phyloP scores from a whole-genome alignment of 1,140 invertebrate genomes.

The Mycetomoellerius zeteki region DNA sequence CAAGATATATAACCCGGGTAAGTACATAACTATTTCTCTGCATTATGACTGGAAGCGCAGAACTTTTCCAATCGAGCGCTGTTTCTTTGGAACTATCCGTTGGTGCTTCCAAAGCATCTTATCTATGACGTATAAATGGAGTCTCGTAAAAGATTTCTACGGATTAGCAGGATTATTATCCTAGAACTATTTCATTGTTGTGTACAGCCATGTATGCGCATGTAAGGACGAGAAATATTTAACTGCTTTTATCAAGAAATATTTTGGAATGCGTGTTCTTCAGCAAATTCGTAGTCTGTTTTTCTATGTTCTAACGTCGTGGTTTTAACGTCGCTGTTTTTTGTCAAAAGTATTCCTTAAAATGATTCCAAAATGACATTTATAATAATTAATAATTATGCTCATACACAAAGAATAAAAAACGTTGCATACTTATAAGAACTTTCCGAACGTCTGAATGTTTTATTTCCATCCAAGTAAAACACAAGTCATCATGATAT shows the following conservation, averaged over 20 bases:
- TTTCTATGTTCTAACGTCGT: not conserved
- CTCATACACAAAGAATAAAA: not conserved
- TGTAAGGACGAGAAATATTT: not conserved
- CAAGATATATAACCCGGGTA: conserved; percentile 40
- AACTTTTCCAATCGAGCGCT: conserved; percentile 71
- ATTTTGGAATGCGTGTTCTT: not conserved
- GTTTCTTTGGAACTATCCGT: conserved; percentile 15
- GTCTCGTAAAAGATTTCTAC: conserved; percentile 12
- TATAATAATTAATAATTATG: not conserved
- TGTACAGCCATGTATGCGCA: not conserved
- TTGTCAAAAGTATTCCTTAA: not conserved
- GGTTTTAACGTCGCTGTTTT: not conserved
- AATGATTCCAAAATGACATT: not conserved
- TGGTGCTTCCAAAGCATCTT: conserved; percentile 1
- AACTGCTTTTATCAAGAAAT: conserved; percentile 1
- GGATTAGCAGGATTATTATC: conserved; percentile 32
- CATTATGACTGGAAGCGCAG: conserved; percentile 19
- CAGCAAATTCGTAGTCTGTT: not conserved
- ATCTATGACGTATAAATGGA: not conserved
- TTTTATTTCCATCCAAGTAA: no score
- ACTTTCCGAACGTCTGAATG: not conserved
- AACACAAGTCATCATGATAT: no score
- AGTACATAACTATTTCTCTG: conserved; percentile 55
- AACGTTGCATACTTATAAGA: not conserved
- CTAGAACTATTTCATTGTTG: not conserved